Evolutionary conservation across 2,888 invertebrate species (phyloP), one percentile per base, ranked within the genome.

Genomic region (Parnassius apollo): DNA sequence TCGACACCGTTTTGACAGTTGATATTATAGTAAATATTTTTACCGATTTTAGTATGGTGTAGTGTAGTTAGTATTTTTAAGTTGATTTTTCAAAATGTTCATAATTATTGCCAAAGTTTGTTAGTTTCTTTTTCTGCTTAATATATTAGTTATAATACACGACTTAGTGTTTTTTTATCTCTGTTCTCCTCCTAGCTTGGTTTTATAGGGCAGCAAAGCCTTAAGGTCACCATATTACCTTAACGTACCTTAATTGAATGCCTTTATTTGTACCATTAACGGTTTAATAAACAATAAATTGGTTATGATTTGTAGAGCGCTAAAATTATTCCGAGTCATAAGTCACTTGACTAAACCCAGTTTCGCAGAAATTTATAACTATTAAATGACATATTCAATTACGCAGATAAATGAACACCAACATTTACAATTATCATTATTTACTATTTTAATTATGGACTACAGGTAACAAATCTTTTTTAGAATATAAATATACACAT

Each of bases 321-420:
- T 46, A 12, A n/a, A n/a, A 46, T 46, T n/a, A n/a, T 7, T n/a
- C 54, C 54, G 53, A 60, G 42, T 48, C 46, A 59, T 49, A 49
- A 49, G 7, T 4, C 54, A 44, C 57, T 13, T 35, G 45, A 45
- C 11, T 48, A n/a, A 22, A 25, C 2, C 10, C 10, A 25, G 11
- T 48, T 57, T 48, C 35, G 35, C 48, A 48, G 48, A 48, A 46
- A 42, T 25, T 25, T 57, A 35, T 9, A 57, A 46, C 42, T 10
- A 42, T 57, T 62, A 54, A 58, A 58, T 49, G 49, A 44, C 54
- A 62, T 50, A 59, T 62, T 55, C 58, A 59, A 59, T 62, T 59
- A 59, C 58, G 1, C 50, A 35, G 62, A 62, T 59, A 53, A 62
- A 62, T 62, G 62, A 49, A 42, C 18, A 11, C 22, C 25, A 53